These are phyloP conservation scores for Darevskia mixta DNA, from an alignment of 2,797 vertebrate species.

Conservation along the genomic window DNA sequence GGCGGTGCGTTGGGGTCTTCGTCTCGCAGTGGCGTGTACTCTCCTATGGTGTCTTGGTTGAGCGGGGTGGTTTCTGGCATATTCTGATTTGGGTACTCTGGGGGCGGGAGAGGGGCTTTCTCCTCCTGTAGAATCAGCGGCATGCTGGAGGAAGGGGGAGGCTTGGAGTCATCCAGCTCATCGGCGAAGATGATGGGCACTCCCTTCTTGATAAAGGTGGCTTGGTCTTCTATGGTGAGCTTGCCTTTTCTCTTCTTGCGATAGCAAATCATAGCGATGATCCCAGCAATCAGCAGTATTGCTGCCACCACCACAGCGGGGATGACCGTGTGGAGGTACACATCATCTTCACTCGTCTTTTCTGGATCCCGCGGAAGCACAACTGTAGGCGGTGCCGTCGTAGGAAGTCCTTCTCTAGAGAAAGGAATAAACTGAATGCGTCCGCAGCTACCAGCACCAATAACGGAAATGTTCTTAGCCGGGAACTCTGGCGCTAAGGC, in stretches of 20 bases:
- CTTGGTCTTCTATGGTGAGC: constrained; percentile 97
- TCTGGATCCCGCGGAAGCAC: constrained; percentile 84
- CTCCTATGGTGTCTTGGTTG: constrained; percentile 93
- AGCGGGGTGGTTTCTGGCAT: constrained; percentile 93
- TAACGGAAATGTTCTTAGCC: constrained; percentile 84
- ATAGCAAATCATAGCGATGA: constrained; percentile 98
- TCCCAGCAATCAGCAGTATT: constrained; percentile 92
- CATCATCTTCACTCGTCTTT: constrained; percentile 92
- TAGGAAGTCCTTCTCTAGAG: constrained; percentile 67
- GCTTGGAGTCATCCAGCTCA: constrained; percentile 96
- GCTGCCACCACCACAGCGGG: constrained; percentile 96
- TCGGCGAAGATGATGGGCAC: constrained; percentile 98
- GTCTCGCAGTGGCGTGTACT: constrained; percentile 93
- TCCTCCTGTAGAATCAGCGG: constrained; percentile 97
- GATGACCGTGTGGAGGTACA: constrained; percentile 96
- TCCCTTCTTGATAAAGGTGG: constrained; percentile 98
- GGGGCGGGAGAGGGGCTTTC: constrained; percentile 94
- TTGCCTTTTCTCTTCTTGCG: constrained; percentile 98
- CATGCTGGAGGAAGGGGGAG: constrained; percentile 95
- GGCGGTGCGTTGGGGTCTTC: constrained; percentile 96
- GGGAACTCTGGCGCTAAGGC: constrained; percentile 91
- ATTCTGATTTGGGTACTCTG: constrained; percentile 94
- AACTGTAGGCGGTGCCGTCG: constrained; percentile 70
- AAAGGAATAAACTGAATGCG: constrained; percentile 88
- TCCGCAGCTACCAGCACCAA: constrained; percentile 87